Percentiles rank a stretch among this genome's conserved stretches.
phyloP scores from a whole-genome alignment of 1,140 invertebrate species.

The Hestina assimilis region DNA sequence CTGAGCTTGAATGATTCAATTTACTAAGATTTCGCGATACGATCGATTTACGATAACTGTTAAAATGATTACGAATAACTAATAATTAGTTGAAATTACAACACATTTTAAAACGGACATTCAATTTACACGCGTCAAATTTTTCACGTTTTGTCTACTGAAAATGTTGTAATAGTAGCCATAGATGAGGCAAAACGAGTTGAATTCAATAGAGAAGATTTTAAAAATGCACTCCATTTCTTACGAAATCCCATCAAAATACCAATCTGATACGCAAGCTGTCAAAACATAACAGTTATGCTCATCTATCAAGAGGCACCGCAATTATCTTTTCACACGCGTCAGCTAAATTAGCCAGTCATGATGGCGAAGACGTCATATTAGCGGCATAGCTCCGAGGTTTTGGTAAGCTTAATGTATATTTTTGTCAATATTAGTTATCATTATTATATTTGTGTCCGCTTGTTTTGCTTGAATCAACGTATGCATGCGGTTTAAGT shows the following conservation, averaged over 20 bases:
- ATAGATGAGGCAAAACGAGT: too few relatives aligned
- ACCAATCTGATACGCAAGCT: conserved; percentile 23
- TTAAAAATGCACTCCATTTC: neutral
- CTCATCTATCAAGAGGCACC: conserved; percentile 34
- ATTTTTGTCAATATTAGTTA: conserved; percentile 16
- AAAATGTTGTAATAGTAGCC: neutral
- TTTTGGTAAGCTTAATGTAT: neutral
- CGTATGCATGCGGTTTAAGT: neutral
- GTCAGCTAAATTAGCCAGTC: conserved; percentile 58
- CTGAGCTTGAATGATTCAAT: too few relatives aligned
- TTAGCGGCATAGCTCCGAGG: conserved; percentile 11
- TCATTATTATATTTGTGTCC: neutral
- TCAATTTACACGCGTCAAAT: neutral
- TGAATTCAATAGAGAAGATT: too few relatives aligned
- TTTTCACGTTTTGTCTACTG: neutral
- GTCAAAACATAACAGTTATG: conserved; percentile 33
- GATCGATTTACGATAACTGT: too few relatives aligned
- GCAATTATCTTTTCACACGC: conserved; percentile 56
- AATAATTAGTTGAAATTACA: neutral
- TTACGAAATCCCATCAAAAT: conserved; percentile 30
- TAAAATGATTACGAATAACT: neutral
- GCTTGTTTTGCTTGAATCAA: neutral
- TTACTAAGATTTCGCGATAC: too few relatives aligned
- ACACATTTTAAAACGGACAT: neutral
- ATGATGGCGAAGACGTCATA: conserved; percentile 31